Evolutionary conservation across 2,797 vertebrate genomes (phyloP), one percentile per base, ranked within the genome.

Genomic region (Pseudochromis fuscus): DNA sequence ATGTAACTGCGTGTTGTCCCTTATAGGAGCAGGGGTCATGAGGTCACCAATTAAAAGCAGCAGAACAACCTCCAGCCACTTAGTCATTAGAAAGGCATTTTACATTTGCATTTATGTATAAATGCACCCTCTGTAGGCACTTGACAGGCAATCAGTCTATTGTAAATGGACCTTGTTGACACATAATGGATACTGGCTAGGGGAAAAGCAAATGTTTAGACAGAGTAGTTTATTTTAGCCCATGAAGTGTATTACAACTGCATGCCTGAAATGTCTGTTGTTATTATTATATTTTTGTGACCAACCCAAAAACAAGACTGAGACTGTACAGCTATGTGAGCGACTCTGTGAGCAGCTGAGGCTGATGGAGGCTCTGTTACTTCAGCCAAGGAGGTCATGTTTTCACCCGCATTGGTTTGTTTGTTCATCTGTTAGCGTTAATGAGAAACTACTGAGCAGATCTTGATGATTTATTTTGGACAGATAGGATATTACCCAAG

Each of bases 21-120:
- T 76, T 73, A 63, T 49, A 79, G 77, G 78, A 78, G 67, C 75
- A 53, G 35, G 50, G 86, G 83, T 88, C 79, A 87, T 30, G 40
- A 46, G 61, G 72, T 83, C 74, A 38, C 68, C 86, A 88, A 88
- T 91, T 90, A 91, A 87, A 78, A 77, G 64, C 51, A 48, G 44
- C 72, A 74, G 53, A 65, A 82, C 88, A 88, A 87, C 73, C 85
- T 79, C 35, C 62, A 62, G 52, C 61, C 45, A 31, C 67, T 63
- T 27, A 3, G 53, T 61, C 60, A 57, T 37, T 15, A 6, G 15
- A 56, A 58, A 7, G 0, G 10, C 21, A 16, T 1, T 16, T 18
- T 13, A 31, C 79, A 71, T 88, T 75, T 81, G 53, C 69, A 68
- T 72, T 77, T 55, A 8, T 64, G 58, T 66, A 38, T 61, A 74